A percentile compares a stretch with the other conserved stretches of the same genome.
Evolutionary conservation across 2,888 invertebrate species (phyloP).

Genomic region (Tiphia femorata): DNA sequence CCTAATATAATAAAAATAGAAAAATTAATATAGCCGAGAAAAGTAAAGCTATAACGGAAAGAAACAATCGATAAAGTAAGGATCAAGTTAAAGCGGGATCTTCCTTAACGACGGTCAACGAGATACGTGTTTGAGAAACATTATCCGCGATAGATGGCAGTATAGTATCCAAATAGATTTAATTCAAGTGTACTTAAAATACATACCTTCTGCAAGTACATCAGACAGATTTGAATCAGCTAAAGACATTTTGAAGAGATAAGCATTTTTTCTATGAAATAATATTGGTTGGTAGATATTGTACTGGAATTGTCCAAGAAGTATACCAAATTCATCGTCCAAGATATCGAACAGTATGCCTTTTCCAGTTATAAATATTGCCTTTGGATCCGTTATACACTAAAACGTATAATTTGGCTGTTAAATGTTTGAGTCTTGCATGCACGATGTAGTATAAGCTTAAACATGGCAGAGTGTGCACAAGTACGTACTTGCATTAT

Average conservation of each 20-base stretch:
- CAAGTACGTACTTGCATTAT: too few relatives aligned
- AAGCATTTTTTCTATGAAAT: conserved; percentile 44
- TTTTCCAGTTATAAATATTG: conserved; percentile 41
- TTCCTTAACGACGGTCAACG: too few relatives aligned
- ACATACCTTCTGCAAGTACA: background rate
- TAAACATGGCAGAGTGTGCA: background rate
- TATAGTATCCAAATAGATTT: too few relatives aligned
- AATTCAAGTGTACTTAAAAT: too few relatives aligned
- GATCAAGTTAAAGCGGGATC: too few relatives aligned
- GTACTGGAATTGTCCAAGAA: conserved; percentile 43
- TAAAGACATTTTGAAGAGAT: background rate
- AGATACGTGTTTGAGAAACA: too few relatives aligned
- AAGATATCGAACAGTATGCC: conserved; percentile 44
- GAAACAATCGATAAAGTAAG: too few relatives aligned
- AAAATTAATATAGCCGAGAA: too few relatives aligned
- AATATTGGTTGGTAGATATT: conserved; percentile 49
- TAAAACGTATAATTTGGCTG: conserved; percentile 29
- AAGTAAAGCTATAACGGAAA: too few relatives aligned
- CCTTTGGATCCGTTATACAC: conserved; percentile 39
- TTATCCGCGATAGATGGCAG: too few relatives aligned
- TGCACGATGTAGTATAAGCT: background rate
- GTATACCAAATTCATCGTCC: conserved; percentile 49
- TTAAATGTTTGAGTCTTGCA: conserved; percentile 1
- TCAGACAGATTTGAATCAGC: background rate
- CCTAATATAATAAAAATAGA: too few relatives aligned